Conservation (phyloP, 2,888 invertebrate species). For the Andrena trimmerana region DNA sequence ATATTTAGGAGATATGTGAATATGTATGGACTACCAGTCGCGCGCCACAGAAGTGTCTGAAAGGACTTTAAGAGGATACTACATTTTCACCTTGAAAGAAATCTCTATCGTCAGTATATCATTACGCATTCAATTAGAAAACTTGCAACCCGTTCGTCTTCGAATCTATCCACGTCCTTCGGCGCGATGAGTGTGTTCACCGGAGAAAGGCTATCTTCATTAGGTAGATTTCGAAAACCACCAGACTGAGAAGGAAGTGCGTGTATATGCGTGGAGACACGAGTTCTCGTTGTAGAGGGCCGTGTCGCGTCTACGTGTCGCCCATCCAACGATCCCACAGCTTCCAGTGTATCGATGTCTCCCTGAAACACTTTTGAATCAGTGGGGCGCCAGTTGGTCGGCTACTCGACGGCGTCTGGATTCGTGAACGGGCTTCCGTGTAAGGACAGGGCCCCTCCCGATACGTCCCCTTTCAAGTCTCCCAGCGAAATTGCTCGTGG, state of each 20-base stretch:
- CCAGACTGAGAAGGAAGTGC: slow-evolving; percentile 31
- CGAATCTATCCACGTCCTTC: background rate
- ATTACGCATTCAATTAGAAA: background rate
- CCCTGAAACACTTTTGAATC: slow-evolving; percentile 56
- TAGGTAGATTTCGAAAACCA: slow-evolving; percentile 41
- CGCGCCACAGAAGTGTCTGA: too few relatives aligned
- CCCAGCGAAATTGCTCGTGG: slow-evolving; percentile 30
- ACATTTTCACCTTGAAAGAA: background rate
- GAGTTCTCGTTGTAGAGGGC: slow-evolving; percentile 46
- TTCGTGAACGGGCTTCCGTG: slow-evolving; percentile 43
- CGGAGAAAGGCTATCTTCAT: background rate
- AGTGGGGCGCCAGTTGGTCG: slow-evolving; percentile 53
- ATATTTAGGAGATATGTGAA: too few relatives aligned
- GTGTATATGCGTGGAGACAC: slow-evolving; percentile 32
- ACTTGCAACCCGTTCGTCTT: background rate
- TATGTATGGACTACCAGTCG: too few relatives aligned
- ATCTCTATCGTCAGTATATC: background rate
- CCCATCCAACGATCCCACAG: slow-evolving; percentile 44
- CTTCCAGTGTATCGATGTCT: slow-evolving; percentile 52
- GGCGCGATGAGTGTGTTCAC: background rate
- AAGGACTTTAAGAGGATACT: too few relatives aligned
- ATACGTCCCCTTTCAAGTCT: slow-evolving; percentile 11
- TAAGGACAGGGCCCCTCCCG: slow-evolving; percentile 19
- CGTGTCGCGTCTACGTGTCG: slow-evolving; percentile 67
- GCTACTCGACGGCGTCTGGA: slow-evolving; percentile 55